Evolutionary conservation across 2,888 invertebrate genomes (phyloP), one percentile per base, ranked within the genome.

Genomic region (Electrophaes corylata): DNA sequence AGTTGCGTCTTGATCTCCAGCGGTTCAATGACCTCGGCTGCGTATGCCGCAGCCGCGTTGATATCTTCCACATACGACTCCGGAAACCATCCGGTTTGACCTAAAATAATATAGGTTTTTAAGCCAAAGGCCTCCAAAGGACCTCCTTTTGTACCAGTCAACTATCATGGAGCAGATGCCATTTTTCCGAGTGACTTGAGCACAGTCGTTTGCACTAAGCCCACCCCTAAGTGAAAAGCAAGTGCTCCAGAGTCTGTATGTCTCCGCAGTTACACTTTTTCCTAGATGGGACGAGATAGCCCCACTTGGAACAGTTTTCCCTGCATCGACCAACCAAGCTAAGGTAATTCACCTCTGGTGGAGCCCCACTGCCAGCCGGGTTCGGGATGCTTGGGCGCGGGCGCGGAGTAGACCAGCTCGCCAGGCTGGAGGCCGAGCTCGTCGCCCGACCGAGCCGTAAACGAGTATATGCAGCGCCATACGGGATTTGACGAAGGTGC

Each of bases 301-400:
- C n/a, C n/a, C n/a, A n/a, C n/a, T n/a, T n/a, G n/a, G n/a, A n/a
- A n/a, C n/a, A n/a, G n/a, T n/a, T n/a, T n/a, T n/a, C n/a, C n/a
- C n/a, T n/a, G n/a, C n/a, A n/a, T n/a, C n/a, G n/a, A n/a, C n/a
- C n/a, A n/a, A n/a, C n/a, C 1, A 16, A 1, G 0, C 8, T 29
- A 44, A 14, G 43, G 3, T 43, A n/a, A 6, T 8, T 41, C 16
- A 89, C 92, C 98, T 76, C 96, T 93, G 26, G 98, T 95, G 73
- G 96, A 96, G 0, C 99, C 99, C 67, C 98, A 97, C 72, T 97
- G 91, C 98, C 99, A 99, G n/a, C 99, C 99, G 0, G 98, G 98
- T 79, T 99, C 99, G 0, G 98, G 96, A 69, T 95, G 96, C 54
- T 96, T 93, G 3, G 94, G 92, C 2, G 96, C 95, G 61, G 93